Conservation (phyloP, 2,797 vertebrate genomes). For the Capromys pilorides region DNA sequence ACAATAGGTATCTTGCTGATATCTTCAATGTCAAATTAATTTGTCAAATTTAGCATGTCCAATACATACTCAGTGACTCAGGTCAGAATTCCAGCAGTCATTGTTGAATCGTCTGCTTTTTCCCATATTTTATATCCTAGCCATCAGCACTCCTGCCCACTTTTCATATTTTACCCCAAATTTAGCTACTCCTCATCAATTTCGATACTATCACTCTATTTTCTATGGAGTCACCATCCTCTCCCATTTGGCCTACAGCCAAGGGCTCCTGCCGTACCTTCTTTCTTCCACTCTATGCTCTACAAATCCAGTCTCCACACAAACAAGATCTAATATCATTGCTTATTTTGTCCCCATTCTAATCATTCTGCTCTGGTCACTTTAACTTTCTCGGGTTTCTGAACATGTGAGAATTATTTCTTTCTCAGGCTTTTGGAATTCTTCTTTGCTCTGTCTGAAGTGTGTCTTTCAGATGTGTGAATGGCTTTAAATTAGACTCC, state of each 20-base stretch:
- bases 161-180: neutral
- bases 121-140: neutral
- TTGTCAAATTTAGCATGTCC: neutral
- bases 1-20: neutral
- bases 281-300: neutral
- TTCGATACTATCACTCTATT: fast-evolving
- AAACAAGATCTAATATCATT: neutral
- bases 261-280: neutral
- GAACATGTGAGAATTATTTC: neutral
- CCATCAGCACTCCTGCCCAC: neutral
- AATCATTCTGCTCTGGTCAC: neutral
- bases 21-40: neutral
- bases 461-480: too few relatives aligned
- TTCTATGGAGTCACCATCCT: neutral
- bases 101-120: neutral
- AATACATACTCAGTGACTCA: neutral
- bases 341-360: neutral
- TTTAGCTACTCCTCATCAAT: neutral
- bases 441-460: neutral
- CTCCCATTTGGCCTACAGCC: neutral
- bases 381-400: neutral
- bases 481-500: too few relatives aligned
- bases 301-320: neutral
- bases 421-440: neutral
- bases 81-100: neutral